Percentiles rank a stretch among this genome's conserved stretches.
Evolutionary conservation across 2,113 vertebrate genomes (phyloP).

Genomic region (Petrocephalus zakoni): DNA sequence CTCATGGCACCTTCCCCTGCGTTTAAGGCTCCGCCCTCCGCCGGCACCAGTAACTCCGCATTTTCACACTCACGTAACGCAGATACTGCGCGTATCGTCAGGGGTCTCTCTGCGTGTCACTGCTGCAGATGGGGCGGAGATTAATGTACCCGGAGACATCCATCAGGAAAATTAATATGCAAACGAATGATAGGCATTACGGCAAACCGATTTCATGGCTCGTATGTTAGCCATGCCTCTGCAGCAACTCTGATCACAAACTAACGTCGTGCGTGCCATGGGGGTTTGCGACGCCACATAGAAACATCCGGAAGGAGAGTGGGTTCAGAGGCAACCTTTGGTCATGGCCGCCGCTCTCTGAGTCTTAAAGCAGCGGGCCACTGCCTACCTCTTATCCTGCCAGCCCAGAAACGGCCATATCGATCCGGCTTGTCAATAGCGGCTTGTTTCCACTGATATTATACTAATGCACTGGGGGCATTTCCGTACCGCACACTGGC

Average conservation of each 20-base stretch:
- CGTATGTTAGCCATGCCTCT: neutral
- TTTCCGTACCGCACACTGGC: slow-evolving; percentile 49
- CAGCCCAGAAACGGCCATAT: slow-evolving; percentile 47
- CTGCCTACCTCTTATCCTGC: slow-evolving; percentile 22
- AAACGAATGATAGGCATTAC: neutral
- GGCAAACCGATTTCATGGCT: neutral
- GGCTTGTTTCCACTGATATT: slow-evolving; percentile 56
- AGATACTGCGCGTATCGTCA: neutral
- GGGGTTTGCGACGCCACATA: neutral
- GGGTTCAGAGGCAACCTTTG: slow-evolving; percentile 3
- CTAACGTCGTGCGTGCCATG: neutral
- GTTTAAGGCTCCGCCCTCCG: neutral
- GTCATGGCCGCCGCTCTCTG: slow-evolving; percentile 18
- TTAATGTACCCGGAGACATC: neutral
- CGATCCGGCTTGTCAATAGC: slow-evolving; percentile 59
- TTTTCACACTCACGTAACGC: neutral
- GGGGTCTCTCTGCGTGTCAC: neutral
- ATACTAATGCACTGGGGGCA: slow-evolving; percentile 61
- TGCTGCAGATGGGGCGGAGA: neutral
- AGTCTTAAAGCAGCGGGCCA: slow-evolving; percentile 15
- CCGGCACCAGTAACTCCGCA: neutral
- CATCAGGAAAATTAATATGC: neutral
- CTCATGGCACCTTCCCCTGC: neutral
- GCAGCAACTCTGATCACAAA: neutral
- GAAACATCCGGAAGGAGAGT: neutral